A percentile compares a stretch with the other conserved stretches of the same genome.
Evolutionary conservation across 2,113 vertebrate genomes (phyloP).

Genomic region (Ceyx margarethae): DNA sequence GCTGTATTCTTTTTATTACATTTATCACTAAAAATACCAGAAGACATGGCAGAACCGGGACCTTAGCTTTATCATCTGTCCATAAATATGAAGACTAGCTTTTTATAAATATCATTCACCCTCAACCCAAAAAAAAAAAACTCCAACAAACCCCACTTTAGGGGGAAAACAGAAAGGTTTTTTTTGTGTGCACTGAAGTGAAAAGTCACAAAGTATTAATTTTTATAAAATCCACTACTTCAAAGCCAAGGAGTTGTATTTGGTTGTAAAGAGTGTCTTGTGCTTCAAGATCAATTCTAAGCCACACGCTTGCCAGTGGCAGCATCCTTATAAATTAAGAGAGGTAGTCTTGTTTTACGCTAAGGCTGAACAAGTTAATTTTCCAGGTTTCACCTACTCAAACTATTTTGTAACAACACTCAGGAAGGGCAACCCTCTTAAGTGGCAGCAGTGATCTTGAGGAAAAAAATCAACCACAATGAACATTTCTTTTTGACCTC

Average conservation of each 20-base stretch:
- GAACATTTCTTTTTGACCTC: neutral
- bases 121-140: neutral
- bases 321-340: conserved; percentile 43
- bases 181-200: neutral
- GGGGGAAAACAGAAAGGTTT: neutral
- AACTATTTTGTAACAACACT: neutral
- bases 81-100: neutral
- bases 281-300: conserved; percentile 36
- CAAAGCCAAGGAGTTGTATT: neutral
- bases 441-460: conserved; percentile 33
- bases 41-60: neutral
- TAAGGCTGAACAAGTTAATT: conserved; percentile 61
- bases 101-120: neutral
- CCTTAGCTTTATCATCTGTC: neutral
- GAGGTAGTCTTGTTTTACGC: conserved; percentile 68
- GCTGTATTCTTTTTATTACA: neutral
- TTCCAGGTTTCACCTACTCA: conserved; percentile 12
- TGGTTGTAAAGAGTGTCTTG: neutral
- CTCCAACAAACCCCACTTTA: neutral
- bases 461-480: neutral
- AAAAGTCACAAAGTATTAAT: neutral
- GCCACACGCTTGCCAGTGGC: conserved; percentile 21
- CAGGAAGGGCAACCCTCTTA: neutral
- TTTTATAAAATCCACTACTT: conserved; percentile 30
- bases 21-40: neutral